Base-by-base conservation (phyloP, 2,888 invertebrate species). In the Idaea dimidiata region DNA sequence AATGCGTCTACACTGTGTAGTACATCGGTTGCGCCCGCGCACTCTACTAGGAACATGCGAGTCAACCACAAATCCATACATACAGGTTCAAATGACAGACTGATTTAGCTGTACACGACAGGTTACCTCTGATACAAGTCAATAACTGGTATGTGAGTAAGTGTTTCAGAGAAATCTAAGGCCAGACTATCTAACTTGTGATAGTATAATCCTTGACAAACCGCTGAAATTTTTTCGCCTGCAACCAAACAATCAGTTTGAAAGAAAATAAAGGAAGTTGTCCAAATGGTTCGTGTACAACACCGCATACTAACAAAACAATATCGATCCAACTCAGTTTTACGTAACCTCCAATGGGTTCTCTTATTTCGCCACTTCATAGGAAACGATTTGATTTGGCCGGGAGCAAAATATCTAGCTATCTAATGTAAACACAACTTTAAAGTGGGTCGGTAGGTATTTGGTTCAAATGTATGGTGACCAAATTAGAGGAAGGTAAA, bases 1-100 rank as follows among this genome's bases (percentile, higher is more conserved):
- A 80, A 85, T 83, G 85, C 83, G 84, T 82, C 84, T 83, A 80
- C 63, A 82, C 77, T 83, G 83, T 81, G 79, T 67, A 69, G 79
- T 67, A 69, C 43, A 43, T 43, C 64, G 68, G 75, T 71, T 80
- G 83, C 76, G 77, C 77, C 74, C 72, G 79, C 74, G 75, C 81
- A 81, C 77, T 81, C 79, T 78, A 70, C 70, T 73, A 75, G 75
- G 72, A 73, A 77, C 78, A 80, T 74, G 79, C 76, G 79, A 79
- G 76, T 79, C 79, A 75, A 79, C 79, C 79, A 78, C 80, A 79
- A 72, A 72, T 75, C 77, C 73, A 43, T 8, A 43, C 73, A 43
- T 8, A 43, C 43, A 43, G 43, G 43, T 43, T 8, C 43, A 43
- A 14, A 7, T 43, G 43, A 43, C 43, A 43, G 14, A 43, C 43